Percentiles rank a stretch among this genome's conserved stretches.
phyloP scores from a whole-genome alignment of 2,888 invertebrate species.

The Hermaeophaga mercurialis region DNA sequence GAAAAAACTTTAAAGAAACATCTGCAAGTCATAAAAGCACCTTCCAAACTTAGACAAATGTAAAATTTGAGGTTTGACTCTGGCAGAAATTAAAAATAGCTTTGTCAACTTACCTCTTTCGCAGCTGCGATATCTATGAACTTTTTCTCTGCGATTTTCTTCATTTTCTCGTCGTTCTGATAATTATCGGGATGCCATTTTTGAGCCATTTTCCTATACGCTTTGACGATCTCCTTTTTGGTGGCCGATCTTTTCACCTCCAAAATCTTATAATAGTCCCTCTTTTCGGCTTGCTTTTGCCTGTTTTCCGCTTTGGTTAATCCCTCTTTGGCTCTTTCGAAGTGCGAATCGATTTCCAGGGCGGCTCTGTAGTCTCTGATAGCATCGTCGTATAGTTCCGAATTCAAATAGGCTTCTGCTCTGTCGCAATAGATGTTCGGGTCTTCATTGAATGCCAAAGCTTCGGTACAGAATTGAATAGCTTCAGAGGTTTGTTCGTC shows the following conservation, averaged over 20 bases:
- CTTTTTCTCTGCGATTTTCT: constrained; percentile 93
- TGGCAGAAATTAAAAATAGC: too few relatives aligned
- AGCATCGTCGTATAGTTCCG: constrained; percentile 93
- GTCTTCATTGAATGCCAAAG: constrained; percentile 77
- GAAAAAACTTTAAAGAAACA: too few relatives aligned
- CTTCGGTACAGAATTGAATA: constrained; percentile 76
- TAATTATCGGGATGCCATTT: constrained; percentile 99
- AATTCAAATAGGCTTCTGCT: constrained; percentile 86
- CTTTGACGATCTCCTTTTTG: constrained; percentile 93
- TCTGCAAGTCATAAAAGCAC: too few relatives aligned
- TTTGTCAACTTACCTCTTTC: constrained; percentile 92
- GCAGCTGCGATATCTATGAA: constrained; percentile 99
- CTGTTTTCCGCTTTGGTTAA: constrained; percentile 85
- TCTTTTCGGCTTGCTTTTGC: constrained; percentile 88
- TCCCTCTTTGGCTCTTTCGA: constrained; percentile 87
- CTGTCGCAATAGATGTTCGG: constrained; percentile 84
- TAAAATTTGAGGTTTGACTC: too few relatives aligned
- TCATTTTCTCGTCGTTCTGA: constrained; percentile 78
- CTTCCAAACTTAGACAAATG: too few relatives aligned
- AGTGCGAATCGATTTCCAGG: constrained; percentile 77
- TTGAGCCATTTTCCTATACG: constrained; percentile 94
- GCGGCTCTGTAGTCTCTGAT: constrained; percentile 87
- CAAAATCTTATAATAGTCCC: constrained; percentile 98
- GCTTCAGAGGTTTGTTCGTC: constrained; percentile 76
- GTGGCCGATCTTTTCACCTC: constrained; percentile 88